phyloP scores from a whole-genome alignment of 2,797 vertebrate species.

The Chloroceryle inda region DNA sequence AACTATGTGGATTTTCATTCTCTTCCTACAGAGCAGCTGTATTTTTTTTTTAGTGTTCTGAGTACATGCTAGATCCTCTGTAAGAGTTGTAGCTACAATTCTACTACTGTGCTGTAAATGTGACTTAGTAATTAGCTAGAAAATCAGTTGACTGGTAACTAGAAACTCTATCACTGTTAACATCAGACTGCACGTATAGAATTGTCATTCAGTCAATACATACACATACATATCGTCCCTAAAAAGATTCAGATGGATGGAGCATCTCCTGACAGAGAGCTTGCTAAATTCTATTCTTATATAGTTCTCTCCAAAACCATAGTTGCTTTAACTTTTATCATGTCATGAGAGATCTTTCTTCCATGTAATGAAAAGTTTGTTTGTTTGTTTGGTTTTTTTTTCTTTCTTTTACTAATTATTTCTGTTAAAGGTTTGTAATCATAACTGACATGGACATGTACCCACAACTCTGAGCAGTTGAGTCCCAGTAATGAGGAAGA shows the following conservation, averaged over 20 bases:
- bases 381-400: too few relatives aligned
- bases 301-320: not conserved
- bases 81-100: not conserved
- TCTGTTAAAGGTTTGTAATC: not conserved
- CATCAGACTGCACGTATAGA: not conserved
- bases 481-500: not conserved
- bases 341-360: not conserved
- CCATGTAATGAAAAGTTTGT: not conserved
- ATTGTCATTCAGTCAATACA: not conserved
- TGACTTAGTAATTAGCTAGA: not conserved
- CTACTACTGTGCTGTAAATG: not conserved
- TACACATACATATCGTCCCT: not conserved
- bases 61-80: not conserved
- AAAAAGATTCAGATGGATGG: not conserved
- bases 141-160: not conserved
- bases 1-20: conserved; percentile 28
- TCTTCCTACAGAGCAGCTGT: conserved; percentile 42
- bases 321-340: not conserved
- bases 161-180: not conserved
- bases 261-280: not conserved
- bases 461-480: not conserved
- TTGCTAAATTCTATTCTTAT: not conserved
- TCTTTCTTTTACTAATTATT: not conserved
- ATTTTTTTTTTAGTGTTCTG: conserved; percentile 17
- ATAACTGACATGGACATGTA: not conserved